phyloP scores from a whole-genome alignment of 2,797 vertebrate species.

The Lepus oiostolus region DNA sequence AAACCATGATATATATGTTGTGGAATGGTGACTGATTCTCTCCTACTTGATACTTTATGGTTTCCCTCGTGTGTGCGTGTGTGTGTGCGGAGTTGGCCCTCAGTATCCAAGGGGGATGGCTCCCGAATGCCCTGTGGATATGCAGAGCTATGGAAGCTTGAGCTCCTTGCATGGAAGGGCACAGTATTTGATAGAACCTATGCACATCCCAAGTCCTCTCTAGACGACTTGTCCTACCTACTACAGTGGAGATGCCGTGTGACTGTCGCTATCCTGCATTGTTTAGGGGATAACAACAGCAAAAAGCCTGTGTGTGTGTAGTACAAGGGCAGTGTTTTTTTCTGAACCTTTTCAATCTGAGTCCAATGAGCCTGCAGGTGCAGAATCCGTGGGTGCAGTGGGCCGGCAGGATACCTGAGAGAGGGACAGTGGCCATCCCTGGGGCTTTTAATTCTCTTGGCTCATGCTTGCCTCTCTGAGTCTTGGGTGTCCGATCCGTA shows the following conservation, averaged over 20 bases:
- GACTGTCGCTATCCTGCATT: neutral
- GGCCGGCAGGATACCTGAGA: neutral
- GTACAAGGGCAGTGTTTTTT: neutral
- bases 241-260: no score
- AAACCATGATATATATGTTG: accelerated
- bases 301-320: neutral
- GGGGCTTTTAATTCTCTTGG: neutral
- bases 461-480: neutral
- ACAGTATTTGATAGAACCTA: neutral
- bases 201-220: neutral
- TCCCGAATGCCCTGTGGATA: neutral
- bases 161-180: neutral
- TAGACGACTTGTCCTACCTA: no score
- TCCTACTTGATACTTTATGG: no score
- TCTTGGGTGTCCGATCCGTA: neutral
- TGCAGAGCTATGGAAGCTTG: neutral
- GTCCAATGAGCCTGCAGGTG: neutral
- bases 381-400: neutral
- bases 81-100: no score
- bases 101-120: neutral
- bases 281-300: neutral
- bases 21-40: neutral
- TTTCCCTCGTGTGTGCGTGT: no score
- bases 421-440: neutral
- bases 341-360: neutral